These are phyloP conservation scores for Pristionchus japonicus DNA, from an alignment of 2,888 invertebrate genomes.

Conservation along the genomic window DNA sequence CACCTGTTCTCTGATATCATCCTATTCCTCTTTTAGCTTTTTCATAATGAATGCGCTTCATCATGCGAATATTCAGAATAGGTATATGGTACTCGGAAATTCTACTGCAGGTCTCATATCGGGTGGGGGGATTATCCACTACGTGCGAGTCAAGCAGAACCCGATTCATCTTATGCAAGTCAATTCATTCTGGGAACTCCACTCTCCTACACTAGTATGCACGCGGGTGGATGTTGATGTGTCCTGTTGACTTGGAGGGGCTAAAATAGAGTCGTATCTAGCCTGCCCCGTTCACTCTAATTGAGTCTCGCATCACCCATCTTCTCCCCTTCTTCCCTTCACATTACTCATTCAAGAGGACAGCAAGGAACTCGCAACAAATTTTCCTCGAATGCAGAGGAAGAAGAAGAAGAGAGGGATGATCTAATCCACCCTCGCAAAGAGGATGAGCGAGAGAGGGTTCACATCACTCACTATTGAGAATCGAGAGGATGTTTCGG, in stretches of 20 bases:
- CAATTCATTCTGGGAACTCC: background rate
- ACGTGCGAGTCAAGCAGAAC: background rate
- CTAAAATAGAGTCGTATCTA: background rate
- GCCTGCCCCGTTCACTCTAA: background rate
- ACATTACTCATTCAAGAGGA: slow-evolving; percentile 38
- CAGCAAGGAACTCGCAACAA: slow-evolving; percentile 32
- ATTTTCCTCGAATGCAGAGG: background rate
- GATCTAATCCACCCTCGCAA: background rate
- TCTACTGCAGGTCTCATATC: background rate
- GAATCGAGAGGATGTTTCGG: background rate
- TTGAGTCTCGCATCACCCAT: slow-evolving; percentile 15
- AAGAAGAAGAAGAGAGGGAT: background rate
- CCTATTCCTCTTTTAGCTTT: background rate
- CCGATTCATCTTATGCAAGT: background rate
- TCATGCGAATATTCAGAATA: background rate
- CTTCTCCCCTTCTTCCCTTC: background rate
- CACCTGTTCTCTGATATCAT: background rate
- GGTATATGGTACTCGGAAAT: background rate
- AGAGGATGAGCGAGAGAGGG: background rate
- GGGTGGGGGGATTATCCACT: background rate
- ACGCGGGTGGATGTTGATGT: background rate
- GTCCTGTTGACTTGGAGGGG: background rate
- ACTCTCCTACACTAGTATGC: background rate
- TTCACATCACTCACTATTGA: background rate
- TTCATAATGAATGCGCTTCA: background rate